Evolutionary conservation across 2,113 vertebrate species (phyloP).

Genomic region (Butorides virescens): DNA sequence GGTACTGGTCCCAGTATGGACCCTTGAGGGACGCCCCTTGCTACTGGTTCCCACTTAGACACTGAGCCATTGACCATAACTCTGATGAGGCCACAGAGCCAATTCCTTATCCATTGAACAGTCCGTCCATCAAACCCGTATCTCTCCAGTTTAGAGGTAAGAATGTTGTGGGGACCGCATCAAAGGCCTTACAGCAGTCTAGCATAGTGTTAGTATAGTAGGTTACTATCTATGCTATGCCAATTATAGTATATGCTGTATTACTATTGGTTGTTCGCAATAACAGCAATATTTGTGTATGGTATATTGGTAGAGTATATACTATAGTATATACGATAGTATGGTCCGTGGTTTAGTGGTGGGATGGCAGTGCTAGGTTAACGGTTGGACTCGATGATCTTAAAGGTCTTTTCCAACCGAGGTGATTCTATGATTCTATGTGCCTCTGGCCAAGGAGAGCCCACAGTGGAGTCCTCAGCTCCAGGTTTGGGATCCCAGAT

Average conservation of each 20-base stretch:
- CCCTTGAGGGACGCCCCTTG: neutral
- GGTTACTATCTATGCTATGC: neutral
- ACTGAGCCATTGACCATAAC: neutral
- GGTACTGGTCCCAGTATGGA: neutral
- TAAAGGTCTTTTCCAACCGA: too few relatives aligned
- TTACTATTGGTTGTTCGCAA: neutral
- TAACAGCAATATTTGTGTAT: neutral
- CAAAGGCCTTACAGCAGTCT: neutral
- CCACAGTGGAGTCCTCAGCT: neutral
- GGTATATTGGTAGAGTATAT: neutral
- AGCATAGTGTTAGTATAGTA: neutral
- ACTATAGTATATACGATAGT: accelerated
- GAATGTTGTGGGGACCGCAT: neutral
- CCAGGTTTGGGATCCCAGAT: neutral
- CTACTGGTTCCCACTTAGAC: neutral
- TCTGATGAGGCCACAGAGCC: neutral
- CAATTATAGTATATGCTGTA: neutral
- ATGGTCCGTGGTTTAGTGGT: too few relatives aligned
- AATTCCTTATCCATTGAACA: neutral
- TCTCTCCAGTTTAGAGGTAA: neutral
- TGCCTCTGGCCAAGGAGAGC: neutral
- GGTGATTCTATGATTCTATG: too few relatives aligned
- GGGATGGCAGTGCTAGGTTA: too few relatives aligned
- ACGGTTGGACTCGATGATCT: too few relatives aligned
- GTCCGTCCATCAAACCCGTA: neutral